phyloP scores from a whole-genome alignment of 2,797 vertebrate genomes.

The Podarcis lilfordi region DNA sequence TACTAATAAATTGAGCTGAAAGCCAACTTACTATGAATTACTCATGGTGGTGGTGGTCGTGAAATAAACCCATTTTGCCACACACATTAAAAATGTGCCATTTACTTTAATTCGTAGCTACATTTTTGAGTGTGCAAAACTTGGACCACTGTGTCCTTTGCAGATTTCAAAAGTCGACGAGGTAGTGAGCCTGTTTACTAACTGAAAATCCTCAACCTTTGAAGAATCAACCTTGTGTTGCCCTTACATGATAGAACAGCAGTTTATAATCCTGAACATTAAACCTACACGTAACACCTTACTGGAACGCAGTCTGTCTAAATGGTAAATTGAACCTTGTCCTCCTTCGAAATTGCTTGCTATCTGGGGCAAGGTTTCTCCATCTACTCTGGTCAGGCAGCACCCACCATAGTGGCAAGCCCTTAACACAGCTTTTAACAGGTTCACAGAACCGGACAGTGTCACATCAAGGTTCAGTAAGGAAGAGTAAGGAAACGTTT shows the following conservation, averaged over 20 bases:
- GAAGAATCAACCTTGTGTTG: not conserved
- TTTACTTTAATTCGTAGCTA: not conserved
- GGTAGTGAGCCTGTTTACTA: not conserved
- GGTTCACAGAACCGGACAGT: not conserved
- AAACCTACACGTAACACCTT: not conserved
- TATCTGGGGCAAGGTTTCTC: not conserved
- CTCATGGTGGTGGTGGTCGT: too few species aligned
- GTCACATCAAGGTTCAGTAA: not conserved
- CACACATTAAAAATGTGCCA: not conserved
- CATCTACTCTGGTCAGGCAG: not conserved
- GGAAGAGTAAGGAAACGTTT: not conserved
- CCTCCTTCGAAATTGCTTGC: not conserved
- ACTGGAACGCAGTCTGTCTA: not conserved
- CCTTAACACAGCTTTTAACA: not conserved
- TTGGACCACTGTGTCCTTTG: not conserved
- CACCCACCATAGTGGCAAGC: not conserved
- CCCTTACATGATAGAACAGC: not conserved
- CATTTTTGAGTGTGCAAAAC: not conserved
- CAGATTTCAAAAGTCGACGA: not conserved
- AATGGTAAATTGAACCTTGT: not conserved
- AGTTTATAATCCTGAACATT: not conserved
- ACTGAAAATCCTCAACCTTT: not conserved
- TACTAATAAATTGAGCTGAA: not conserved
- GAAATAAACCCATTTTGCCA: not conserved
- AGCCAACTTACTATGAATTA: not conserved